Base-by-base conservation (phyloP, 1,140 invertebrate species). In the Drosophila athabasca region DNA sequence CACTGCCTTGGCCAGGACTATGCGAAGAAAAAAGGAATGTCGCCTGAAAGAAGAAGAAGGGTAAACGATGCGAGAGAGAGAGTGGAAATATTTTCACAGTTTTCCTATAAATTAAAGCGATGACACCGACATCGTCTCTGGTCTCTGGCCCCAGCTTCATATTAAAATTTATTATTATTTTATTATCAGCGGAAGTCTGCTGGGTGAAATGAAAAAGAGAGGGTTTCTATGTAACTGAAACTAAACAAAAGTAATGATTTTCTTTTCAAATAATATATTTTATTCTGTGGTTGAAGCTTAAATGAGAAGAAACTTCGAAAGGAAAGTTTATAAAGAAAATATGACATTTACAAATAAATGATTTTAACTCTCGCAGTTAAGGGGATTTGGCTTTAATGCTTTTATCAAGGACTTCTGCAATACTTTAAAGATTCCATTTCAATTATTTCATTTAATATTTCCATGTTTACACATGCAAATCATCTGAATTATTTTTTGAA, bases 111-210 rank as follows among this genome's bases (percentile, higher is more conserved):
- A 82, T 78, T 82, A 79, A 90, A 74, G 73, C 64, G 76, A 78
- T 52, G 73, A 61, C 72, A 45, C 43, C 61, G 72, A 50, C 55
- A 67, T 76, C 65, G 65, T 62, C 68, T 76, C 71, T 73, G 50
- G 50, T 58, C 31, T 57, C 43, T 53, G 46, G 45, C 68, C 70
- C 62, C 72, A 67, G 83, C 71, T 88, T 83, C 75, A 73, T 70
- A 53, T 51, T 60, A n/a, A 79, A 77, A 83, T 87, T 72, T 82
- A 87, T 87, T 88, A 82, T 79, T 76, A 61, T 79, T 79, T 76
- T 75, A 82, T 67, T 76, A 76, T 74, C 71, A 66, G 59, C 64
- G 64, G 66, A 69, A 58, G 66, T 69, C 66, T 39, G 51, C 29
- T 58, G 66, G 64, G 52, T 11, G 9, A 22, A 52, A 74, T 65